phyloP scores from a whole-genome alignment of 2,888 invertebrate genomes.

The Caenorhabditis sp. region DNA sequence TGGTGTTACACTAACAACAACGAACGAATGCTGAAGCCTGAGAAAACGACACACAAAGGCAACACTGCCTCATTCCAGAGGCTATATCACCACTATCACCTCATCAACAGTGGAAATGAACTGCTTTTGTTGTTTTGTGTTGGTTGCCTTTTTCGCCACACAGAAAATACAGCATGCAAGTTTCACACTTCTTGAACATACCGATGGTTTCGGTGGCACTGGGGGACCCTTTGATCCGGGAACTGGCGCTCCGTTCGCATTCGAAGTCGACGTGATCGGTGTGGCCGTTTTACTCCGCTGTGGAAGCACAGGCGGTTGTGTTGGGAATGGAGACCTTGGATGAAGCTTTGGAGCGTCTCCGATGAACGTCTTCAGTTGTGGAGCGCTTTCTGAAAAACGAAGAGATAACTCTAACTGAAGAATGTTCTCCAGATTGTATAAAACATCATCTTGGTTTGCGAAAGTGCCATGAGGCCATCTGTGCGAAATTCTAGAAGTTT shows the following conservation, averaged over 20 bases:
- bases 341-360: slow-evolving; percentile 62
- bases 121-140: slow-evolving; percentile 46
- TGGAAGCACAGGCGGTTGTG: slow-evolving; percentile 56
- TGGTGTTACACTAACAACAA: slow-evolving; percentile 49
- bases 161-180: slow-evolving; percentile 43
- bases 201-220: slow-evolving; percentile 81
- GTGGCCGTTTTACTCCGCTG: slow-evolving; percentile 35
- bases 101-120: slow-evolving; percentile 46
- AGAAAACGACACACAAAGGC: slow-evolving; percentile 52
- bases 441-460: too few species aligned
- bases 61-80: slow-evolving; percentile 44
- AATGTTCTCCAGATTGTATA: too few species aligned
- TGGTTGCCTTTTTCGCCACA: background rate
- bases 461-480: too few species aligned
- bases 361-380: slow-evolving; percentile 52
- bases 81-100: slow-evolving; percentile 54
- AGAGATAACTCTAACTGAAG: too few species aligned
- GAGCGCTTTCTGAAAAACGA: slow-evolving; percentile 59
- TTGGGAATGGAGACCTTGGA: slow-evolving; percentile 48
- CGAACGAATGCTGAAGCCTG: slow-evolving; percentile 26
- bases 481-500: too few species aligned
- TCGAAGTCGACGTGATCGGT: slow-evolving; percentile 16
- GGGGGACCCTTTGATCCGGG: slow-evolving; percentile 77
- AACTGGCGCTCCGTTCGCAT: slow-evolving; percentile 53
- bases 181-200: slow-evolving; percentile 59